Evolutionary conservation across 2,113 vertebrate species (phyloP).

Genomic region (Tyrannus savana): DNA sequence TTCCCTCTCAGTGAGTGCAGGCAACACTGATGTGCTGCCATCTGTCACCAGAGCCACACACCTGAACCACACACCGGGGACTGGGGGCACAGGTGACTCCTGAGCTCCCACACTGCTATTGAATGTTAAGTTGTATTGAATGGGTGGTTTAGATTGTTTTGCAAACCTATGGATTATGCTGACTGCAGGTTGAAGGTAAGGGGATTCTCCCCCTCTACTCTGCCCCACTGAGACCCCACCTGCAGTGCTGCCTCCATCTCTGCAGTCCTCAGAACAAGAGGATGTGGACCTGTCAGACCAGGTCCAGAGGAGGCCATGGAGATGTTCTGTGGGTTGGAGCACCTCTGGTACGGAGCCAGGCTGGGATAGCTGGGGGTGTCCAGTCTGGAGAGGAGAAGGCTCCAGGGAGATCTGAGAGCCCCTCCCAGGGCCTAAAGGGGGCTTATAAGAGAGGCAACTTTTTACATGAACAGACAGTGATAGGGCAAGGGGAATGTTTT

Average conservation of each 20-base stretch:
- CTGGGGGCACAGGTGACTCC: accelerated
- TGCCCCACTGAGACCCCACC: not conserved
- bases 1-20: not conserved
- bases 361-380: not conserved
- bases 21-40: not conserved
- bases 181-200: not conserved
- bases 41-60: not conserved
- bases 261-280: not conserved
- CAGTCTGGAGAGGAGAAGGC: not conserved
- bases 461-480: not conserved
- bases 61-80: not conserved
- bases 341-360: not conserved
- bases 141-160: not conserved
- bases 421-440: not conserved
- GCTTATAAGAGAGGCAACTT: not conserved
- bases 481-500: not conserved
- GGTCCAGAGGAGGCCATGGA: not conserved
- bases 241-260: not conserved
- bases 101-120: not conserved
- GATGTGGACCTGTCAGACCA: not conserved
- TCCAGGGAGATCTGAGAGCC: not conserved
- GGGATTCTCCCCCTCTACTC: not conserved
- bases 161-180: not conserved
- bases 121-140: too few relatives aligned
- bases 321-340: not conserved